Percentiles rank a stretch among this genome's conserved stretches.
Conservation (phyloP, 2,797 vertebrate species). For the Eulemur rubriventer region DNA sequence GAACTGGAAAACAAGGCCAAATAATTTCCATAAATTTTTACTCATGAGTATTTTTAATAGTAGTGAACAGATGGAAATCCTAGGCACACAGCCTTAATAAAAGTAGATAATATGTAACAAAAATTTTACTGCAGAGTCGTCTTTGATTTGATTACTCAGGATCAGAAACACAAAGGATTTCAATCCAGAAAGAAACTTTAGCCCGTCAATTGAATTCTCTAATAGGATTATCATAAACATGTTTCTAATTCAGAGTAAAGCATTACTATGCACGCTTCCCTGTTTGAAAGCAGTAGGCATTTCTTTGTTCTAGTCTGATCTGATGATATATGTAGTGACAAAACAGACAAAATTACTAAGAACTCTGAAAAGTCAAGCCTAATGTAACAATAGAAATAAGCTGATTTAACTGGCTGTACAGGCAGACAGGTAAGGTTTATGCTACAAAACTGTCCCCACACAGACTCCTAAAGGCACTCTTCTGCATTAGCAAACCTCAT, state of each 20-base stretch:
- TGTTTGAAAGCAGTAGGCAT: neutral
- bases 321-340: neutral
- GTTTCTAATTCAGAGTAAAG: constrained; percentile 57
- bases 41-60: neutral
- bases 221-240: neutral
- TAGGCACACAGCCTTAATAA: neutral
- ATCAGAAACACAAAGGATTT: constrained; percentile 48
- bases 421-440: neutral
- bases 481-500: constrained; percentile 28
- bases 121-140: neutral
- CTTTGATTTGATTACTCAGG: constrained; percentile 26
- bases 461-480: constrained; percentile 48
- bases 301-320: neutral
- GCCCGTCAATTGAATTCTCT: neutral
- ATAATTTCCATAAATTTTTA: neutral
- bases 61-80: neutral
- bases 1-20: constrained; percentile 27
- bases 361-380: neutral
- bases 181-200: neutral
- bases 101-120: neutral
- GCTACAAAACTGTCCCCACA: constrained; percentile 54
- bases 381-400: neutral
- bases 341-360: neutral
- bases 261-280: neutral
- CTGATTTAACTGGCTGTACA: neutral